Base-by-base conservation (phyloP, 2,888 invertebrate genomes). In the Carcina quercana region DNA sequence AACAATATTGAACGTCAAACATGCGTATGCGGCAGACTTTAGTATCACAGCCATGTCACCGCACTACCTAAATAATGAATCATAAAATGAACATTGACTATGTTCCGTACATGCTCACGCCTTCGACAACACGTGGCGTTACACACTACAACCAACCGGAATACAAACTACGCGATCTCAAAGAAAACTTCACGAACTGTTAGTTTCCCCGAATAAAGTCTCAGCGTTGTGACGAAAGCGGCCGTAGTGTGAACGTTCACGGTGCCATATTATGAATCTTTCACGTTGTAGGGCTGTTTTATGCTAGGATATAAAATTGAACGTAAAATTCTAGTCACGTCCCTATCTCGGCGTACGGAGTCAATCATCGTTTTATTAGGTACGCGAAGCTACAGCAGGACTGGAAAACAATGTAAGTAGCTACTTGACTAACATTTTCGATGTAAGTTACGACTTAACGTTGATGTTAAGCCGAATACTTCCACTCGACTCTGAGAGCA, bases 331-430 rank as follows among this genome's bases (percentile, higher is more conserved):
- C 72, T 31, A 55, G 69, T 60, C 76, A 76, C 79, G 74, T 68
- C 38, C 42, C 32, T 45, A 52, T 55, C 54, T 56, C 54, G 44
- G 55, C 40, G 61, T 60, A 63, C 57, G 36, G 56, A 76, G 75
- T 79, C 75, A 71, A 79, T 79, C 75, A 78, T 80, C 78, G 73
- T 78, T 79, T 80, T 75, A 79, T 74, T 75, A 67, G 66, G 50
- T 48, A 56, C 51, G 46, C 43, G 42, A 38, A 22, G 34, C 20
- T 7, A 24, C 21, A 37, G 35, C 30, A 38, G 28, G 39, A 36
- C 42, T 50, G 40, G 37, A 50, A 49, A 51, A 56, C 53, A 57
- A 50, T 53, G 32, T 34, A 34, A 37, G 34, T 31, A 29, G 20
- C 3, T 30, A n/a, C n/a, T n/a, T n/a, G n/a, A n/a, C n/a, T n/a